Evolutionary conservation across 2,888 invertebrate genomes (phyloP).

Genomic region (Hirtodrosophila alboralis): DNA sequence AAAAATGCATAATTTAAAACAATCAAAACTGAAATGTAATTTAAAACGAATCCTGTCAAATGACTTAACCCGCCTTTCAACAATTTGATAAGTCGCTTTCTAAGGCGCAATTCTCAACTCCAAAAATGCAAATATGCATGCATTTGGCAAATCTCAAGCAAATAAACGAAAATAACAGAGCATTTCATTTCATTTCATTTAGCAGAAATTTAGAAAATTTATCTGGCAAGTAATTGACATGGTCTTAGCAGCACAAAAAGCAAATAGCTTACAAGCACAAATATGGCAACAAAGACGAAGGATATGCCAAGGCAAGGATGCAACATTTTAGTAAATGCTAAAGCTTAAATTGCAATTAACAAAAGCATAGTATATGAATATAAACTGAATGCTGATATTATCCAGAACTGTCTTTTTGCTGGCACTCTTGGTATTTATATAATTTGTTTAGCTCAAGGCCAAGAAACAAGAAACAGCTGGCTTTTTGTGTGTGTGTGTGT

Average conservation of each 20-base stretch:
- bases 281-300: slow-evolving; percentile 23
- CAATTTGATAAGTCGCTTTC: slow-evolving; percentile 14
- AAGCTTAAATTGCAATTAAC: slow-evolving; percentile 60
- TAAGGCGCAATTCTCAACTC: slow-evolving; percentile 10
- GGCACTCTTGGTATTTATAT: slow-evolving; percentile 40
- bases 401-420: slow-evolving; percentile 6
- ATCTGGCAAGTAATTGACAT: slow-evolving; percentile 49
- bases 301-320: slow-evolving; percentile 18
- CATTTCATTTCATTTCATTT: slow-evolving; percentile 53
- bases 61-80: slow-evolving; percentile 6
- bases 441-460: slow-evolving; percentile 25
- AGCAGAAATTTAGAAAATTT: slow-evolving; percentile 41
- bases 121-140: slow-evolving; percentile 4
- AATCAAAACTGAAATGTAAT: slow-evolving; percentile 16
- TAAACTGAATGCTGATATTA: slow-evolving; percentile 21
- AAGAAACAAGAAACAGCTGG: slow-evolving; percentile 1
- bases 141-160: slow-evolving; percentile 35
- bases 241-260: slow-evolving; percentile 26
- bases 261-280: slow-evolving; percentile 35
- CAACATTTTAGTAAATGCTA: slow-evolving; percentile 21
- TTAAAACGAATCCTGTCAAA: slow-evolving; percentile 19
- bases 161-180: slow-evolving; percentile 34
- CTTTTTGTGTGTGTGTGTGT: background rate
- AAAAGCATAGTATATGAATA: slow-evolving; percentile 33
- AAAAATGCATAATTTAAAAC: background rate